phyloP scores from a whole-genome alignment of 1,140 invertebrate species.

The Diachasma alloeum region DNA sequence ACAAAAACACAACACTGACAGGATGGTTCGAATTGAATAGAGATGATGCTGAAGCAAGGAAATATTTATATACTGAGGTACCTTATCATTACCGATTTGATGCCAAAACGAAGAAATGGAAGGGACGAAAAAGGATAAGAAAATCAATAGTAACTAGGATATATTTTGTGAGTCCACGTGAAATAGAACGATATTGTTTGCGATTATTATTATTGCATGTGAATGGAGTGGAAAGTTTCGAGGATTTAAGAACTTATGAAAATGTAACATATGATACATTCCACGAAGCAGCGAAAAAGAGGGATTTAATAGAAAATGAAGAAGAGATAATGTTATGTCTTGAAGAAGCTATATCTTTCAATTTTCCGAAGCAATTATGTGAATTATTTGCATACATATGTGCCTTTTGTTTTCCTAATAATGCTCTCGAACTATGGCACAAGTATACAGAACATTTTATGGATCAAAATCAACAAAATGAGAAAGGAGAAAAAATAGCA shows the following conservation, averaged over 20 bases:
- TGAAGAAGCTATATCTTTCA: no score
- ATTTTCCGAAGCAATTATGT: no score
- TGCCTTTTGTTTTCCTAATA: slow-evolving; percentile 24
- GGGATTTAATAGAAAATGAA: no score
- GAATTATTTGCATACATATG: no score
- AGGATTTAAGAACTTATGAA: slow-evolving; percentile 35
- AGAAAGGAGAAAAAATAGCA: slow-evolving; percentile 12
- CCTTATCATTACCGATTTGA: slow-evolving; percentile 35
- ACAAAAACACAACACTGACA: no score
- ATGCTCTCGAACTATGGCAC: slow-evolving; percentile 16
- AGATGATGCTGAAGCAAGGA: not conserved
- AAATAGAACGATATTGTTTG: slow-evolving; percentile 36
- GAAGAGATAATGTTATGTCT: no score
- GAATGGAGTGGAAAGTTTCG: slow-evolving; percentile 36
- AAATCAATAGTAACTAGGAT: slow-evolving; percentile 26
- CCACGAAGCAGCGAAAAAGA: no score
- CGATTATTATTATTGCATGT: slow-evolving; percentile 40
- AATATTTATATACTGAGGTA: slow-evolving; percentile 41
- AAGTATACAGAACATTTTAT: slow-evolving; percentile 24
- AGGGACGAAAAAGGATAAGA: slow-evolving; percentile 27
- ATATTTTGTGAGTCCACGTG: slow-evolving; percentile 30
- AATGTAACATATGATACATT: no score
- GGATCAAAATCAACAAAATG: no score
- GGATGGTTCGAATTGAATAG: slow-evolving; percentile 14
- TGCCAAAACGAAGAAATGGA: slow-evolving; percentile 20